Conservation (phyloP, 1,140 invertebrate species). For the Leptinotarsa defecta region DNA sequence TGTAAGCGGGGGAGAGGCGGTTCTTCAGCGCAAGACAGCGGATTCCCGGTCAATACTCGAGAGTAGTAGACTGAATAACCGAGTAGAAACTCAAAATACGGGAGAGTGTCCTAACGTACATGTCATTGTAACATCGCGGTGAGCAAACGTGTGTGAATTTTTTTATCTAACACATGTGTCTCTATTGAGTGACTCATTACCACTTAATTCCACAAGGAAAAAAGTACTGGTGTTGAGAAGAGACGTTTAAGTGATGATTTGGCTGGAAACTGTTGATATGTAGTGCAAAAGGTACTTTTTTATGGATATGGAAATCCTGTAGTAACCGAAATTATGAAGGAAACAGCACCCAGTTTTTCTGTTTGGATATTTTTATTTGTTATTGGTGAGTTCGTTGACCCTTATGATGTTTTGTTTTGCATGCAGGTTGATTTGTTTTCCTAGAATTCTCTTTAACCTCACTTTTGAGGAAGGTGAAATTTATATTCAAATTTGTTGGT, state of each 20-base stretch:
- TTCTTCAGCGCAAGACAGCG: slow-evolving; percentile 48
- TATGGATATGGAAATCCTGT: slow-evolving; percentile 35
- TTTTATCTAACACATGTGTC: slow-evolving; percentile 7
- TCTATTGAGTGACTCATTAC: not conserved
- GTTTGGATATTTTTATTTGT: slow-evolving; percentile 48
- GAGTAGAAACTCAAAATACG: slow-evolving; percentile 14
- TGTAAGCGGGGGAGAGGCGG: slow-evolving; percentile 36
- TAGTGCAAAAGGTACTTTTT: slow-evolving; percentile 12
- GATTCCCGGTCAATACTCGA: slow-evolving; percentile 49
- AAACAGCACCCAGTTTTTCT: slow-evolving; percentile 32
- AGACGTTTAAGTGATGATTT: slow-evolving; percentile 4
- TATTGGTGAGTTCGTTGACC: slow-evolving; percentile 42
- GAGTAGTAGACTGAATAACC: slow-evolving; percentile 10
- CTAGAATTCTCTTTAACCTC: not conserved
- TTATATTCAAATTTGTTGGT: not conserved
- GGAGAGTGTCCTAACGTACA: slow-evolving; percentile 4
- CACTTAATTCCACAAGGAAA: not conserved
- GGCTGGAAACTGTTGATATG: slow-evolving; percentile 11
- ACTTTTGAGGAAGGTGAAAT: not conserved
- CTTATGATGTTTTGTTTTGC: slow-evolving; percentile 9
- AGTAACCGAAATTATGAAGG: slow-evolving; percentile 42
- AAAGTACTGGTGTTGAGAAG: not conserved
- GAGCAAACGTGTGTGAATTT: slow-evolving; percentile 10
- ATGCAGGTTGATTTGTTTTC: slow-evolving; percentile 8
- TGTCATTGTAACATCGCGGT: not conserved